Percentiles rank a stretch among this genome's conserved stretches.
Evolutionary conservation across 2,888 invertebrate genomes (phyloP).

Genomic region (Drosophila algonquin): DNA sequence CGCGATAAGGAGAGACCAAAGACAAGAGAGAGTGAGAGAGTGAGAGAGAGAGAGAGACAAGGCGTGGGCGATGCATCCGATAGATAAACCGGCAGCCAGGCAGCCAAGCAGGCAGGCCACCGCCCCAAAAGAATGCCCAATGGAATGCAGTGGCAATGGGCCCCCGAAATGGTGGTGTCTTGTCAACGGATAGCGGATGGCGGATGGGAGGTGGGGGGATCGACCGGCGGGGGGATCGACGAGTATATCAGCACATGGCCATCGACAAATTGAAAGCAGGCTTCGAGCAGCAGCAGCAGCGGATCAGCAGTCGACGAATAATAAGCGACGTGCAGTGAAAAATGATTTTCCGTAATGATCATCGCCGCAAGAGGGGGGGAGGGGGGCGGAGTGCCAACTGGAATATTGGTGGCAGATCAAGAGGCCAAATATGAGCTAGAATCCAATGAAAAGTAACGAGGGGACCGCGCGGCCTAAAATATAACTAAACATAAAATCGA

Average conservation of each 20-base stretch:
- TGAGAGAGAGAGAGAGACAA: constrained; percentile 18
- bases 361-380: not conserved
- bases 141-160: constrained; percentile 54
- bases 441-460: constrained; percentile 77
- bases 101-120: constrained; percentile 27
- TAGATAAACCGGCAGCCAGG: constrained; percentile 22
- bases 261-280: constrained; percentile 40
- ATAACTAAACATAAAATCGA: constrained; percentile 78
- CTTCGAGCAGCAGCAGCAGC: not conserved
- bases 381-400: too few species aligned
- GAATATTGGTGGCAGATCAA: constrained; percentile 58
- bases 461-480: constrained; percentile 52
- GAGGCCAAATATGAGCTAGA: constrained; percentile 75
- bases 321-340: constrained; percentile 64
- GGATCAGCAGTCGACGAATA: constrained; percentile 10
- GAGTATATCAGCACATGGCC: constrained; percentile 33
- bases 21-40: too few species aligned
- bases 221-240: not conserved
- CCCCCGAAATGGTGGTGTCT: constrained; percentile 26
- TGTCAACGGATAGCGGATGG: constrained; percentile 12
- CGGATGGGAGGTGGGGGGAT: not conserved
- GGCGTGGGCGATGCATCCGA: constrained; percentile 43
- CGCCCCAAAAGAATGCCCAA: constrained; percentile 32
- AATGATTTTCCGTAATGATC: constrained; percentile 69
- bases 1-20: constrained; percentile 52